Base-by-base conservation (phyloP, 1,140 invertebrate genomes). In the Meloidogyne exigua region DNA sequence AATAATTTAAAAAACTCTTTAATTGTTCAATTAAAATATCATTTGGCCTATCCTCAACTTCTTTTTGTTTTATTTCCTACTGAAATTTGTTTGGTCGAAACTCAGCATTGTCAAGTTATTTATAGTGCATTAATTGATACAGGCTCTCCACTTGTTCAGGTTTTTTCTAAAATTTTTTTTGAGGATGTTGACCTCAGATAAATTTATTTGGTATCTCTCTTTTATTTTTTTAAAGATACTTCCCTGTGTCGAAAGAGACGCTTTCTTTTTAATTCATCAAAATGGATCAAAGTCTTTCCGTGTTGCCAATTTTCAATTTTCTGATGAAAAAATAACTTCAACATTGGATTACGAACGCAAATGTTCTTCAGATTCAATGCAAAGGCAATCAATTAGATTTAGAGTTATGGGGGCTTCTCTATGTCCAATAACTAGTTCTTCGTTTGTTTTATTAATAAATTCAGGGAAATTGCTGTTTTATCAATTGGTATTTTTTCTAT, bases 31-130 rank as follows among this genome's bases (percentile, higher is more conserved):
- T 36, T 81, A 49, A n/a, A 25, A 32, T 72, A 82, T 66, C 80
- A 83, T 65, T 25, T 49, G 39, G 79, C 79, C 9, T 72, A 80
- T 44, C 68, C 74, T 10, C 68, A 81, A 62, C 32, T 83, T 11
- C 25, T 80, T 0, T 83, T 81, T 73, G 79, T 75, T n/a, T 23
- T 83, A 23, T 83, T 81, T 49, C 75, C 79, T 25, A 81, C 79
- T n/a, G 81, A 81, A 68, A 44, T 79, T 44, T 82, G 72, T 65
- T 25, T 79, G 9, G 23, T 76, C 12, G 71, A 82, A 18, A 63
- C 69, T 18, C 69, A 64, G 21, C 28, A 68, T 18, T 21, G 79
- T 15, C 77, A 83, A 72, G 44, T 84, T 23, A 66, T 84, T 39
- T 81, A 70, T 64, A 77, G 64, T 57, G 23, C 72, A 15, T 11